Evolutionary conservation across 2,797 vertebrate species (phyloP).

Genomic region (Oreochromis grahami): DNA sequence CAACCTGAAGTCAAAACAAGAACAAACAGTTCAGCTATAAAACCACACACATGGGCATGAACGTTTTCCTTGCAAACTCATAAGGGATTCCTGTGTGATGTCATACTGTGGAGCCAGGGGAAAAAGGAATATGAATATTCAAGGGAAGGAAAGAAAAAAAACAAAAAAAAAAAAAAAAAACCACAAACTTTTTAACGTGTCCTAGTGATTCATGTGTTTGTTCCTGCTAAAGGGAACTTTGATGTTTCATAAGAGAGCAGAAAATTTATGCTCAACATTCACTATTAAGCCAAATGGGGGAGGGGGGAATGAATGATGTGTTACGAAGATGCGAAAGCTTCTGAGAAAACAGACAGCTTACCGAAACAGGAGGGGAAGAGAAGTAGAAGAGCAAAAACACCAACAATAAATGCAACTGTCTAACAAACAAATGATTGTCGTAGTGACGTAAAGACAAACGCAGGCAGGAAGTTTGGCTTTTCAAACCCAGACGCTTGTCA

Average conservation of each 20-base stretch:
- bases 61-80: constrained; percentile 8
- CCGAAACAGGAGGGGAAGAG: neutral
- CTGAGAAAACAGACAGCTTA: neutral
- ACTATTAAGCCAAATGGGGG: neutral
- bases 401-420: neutral
- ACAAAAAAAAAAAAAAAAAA: too few species aligned
- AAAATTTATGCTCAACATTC: neutral
- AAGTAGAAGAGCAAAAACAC: neutral
- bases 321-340: neutral
- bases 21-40: constrained; percentile 47
- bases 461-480: neutral
- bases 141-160: neutral
- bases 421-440: neutral
- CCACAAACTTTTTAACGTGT: neutral
- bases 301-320: neutral
- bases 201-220: constrained; percentile 24
- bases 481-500: neutral
- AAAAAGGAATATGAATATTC: neutral
- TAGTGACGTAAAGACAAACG: neutral
- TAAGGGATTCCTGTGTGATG: constrained; percentile 21
- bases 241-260: neutral
- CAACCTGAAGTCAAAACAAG: constrained; percentile 31
- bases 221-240: constrained; percentile 1
- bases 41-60: constrained; percentile 1
- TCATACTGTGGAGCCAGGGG: constrained; percentile 2